Base-by-base conservation (phyloP, 2,113 vertebrate genomes). In the Pycnonotus jocosus region DNA sequence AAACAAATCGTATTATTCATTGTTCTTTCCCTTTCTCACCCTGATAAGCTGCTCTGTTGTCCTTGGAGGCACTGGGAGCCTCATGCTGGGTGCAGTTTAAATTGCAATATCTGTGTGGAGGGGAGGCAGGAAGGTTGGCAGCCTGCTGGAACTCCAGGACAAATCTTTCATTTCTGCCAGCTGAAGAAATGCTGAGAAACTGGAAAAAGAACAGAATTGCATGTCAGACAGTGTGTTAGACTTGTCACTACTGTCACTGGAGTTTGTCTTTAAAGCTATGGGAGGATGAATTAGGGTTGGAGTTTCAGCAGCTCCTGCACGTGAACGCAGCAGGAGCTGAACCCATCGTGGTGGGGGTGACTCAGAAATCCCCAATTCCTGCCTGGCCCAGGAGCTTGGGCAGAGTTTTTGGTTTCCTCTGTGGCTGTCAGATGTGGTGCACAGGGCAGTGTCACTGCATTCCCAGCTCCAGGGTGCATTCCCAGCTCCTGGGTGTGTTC, bases 311-410 rank as follows among this genome's bases (percentile, higher is more conserved):
- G 66, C 51, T 8, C n/a, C 50, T 48, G 4, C 22, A 28, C 0
- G 1, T 13, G 40, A 45, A 4, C 0, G 3, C 45, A 65, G 58
- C 40, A 6, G 69, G 33, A 77, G 27, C 38, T 4, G 4, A 2
- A 0, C 10, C 65, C 28, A 0, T 10, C 2, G 2, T 5, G 18
- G 0, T 4, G 45, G 13, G 53, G 40, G 10, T 56, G 60, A 0
- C 42, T 40, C 33, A 15, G 76, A 15, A 33, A 11, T 12, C 14
- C 68, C 56, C 51, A 7, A 0, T 1, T 15, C 27, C 45, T 24
- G 60, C 23, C 18, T 17, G 35, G 10, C 62, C 8, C 8, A 9
- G 87, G 51, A 44, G 78, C 68, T 73, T 17, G 42, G 5, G 7
- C 19, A 11, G 23, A 8, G 2, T 1, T 38, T 3, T 2, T 8